Evolutionary conservation across 2,888 invertebrate species (phyloP).

Genomic region (Drosophila meridionalis): DNA sequence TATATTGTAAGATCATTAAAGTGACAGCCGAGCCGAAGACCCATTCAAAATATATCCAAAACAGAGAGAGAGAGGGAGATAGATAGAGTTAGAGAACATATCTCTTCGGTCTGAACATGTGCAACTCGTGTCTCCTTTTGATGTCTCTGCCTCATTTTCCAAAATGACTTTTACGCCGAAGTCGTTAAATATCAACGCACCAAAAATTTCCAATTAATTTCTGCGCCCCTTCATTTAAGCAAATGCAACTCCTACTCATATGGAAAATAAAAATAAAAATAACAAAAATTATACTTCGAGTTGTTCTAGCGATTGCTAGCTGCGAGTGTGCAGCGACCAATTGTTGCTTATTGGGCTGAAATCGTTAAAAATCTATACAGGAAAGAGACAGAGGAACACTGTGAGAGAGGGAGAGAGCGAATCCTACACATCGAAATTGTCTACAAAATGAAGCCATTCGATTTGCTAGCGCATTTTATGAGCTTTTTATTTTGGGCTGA

Average conservation of each 20-base stretch:
- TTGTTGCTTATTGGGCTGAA: slow-evolving; percentile 74
- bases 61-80: no score
- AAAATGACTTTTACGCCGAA: slow-evolving; percentile 77
- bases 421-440: slow-evolving; percentile 24
- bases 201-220: slow-evolving; percentile 78
- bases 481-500: slow-evolving; percentile 42
- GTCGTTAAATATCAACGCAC: slow-evolving; percentile 72
- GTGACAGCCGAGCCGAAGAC: slow-evolving; percentile 50
- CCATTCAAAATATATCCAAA: slow-evolving; percentile 24
- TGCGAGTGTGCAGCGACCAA: slow-evolving; percentile 41
- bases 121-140: slow-evolving; percentile 60
- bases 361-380: slow-evolving; percentile 64
- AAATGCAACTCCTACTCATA: slow-evolving; percentile 35
- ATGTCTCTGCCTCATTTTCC: slow-evolving; percentile 54
- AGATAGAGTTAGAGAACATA: background rate
- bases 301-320: slow-evolving; percentile 57
- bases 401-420: no score
- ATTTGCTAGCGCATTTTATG: slow-evolving; percentile 48
- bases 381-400: no score
- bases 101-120: slow-evolving; percentile 61
- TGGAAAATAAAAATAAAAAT: background rate
- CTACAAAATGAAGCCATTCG: slow-evolving; percentile 68
- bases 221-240: slow-evolving; percentile 4
- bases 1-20: slow-evolving; percentile 72
- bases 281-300: slow-evolving; percentile 50